Percentiles rank a stretch among this genome's conserved stretches.
Conservation (phyloP, 2,888 invertebrate genomes). For the Tiphia femorata region DNA sequence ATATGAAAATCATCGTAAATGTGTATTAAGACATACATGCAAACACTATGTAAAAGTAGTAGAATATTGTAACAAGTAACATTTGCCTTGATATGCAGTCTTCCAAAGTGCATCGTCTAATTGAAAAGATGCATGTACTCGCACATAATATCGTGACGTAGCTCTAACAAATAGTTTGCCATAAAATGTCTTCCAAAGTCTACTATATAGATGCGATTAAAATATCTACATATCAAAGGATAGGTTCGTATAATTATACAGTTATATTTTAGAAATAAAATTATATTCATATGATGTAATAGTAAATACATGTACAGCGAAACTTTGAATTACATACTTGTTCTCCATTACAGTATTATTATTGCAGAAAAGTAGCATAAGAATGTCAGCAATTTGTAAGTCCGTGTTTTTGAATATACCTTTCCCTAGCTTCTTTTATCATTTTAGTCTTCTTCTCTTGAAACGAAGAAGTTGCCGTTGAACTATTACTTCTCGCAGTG, state of each 20-base stretch:
- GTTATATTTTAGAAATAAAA: slow-evolving; percentile 56
- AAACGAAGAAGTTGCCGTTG: slow-evolving; percentile 74
- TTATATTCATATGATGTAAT: slow-evolving; percentile 57
- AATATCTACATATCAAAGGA: slow-evolving; percentile 23
- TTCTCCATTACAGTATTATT: slow-evolving; percentile 44
- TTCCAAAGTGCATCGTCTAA: too few species aligned
- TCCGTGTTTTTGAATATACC: slow-evolving; percentile 84
- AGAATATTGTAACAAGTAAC: neutral
- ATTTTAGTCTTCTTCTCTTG: slow-evolving; percentile 84
- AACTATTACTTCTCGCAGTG: slow-evolving; percentile 37
- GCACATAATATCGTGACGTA: too few species aligned
- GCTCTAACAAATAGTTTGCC: too few species aligned
- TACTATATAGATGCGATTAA: slow-evolving; percentile 41
- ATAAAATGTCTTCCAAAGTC: slow-evolving; percentile 28
- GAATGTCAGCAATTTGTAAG: slow-evolving; percentile 68
- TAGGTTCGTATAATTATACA: slow-evolving; percentile 38
- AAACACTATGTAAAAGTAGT: neutral
- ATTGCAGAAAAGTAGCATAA: slow-evolving; percentile 43
- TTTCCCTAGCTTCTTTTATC: slow-evolving; percentile 81
- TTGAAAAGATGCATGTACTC: too few species aligned
- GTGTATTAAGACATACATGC: too few species aligned
- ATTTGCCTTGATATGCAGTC: neutral
- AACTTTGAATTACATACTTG: slow-evolving; percentile 51
- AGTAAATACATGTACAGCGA: slow-evolving; percentile 59
- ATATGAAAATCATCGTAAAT: too few species aligned